Evolutionary conservation across 37 sponge, comb jelly and placozoan species (phyloP), one percentile per base, ranked within the genome.

Genomic region (Tethya wilhelma): DNA sequence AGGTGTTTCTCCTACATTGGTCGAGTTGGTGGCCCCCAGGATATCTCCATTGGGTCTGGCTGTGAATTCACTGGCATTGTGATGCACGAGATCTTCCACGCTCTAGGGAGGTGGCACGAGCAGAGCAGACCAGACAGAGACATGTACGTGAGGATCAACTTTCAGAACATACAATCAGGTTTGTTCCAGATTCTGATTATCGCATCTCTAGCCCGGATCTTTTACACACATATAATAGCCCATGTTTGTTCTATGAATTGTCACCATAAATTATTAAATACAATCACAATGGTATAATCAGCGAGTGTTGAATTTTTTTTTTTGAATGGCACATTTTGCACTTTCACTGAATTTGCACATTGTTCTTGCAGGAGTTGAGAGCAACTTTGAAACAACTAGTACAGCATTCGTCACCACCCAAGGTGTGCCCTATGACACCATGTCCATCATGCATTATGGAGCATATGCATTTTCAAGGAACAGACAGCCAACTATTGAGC

Each of bases 91-190:
- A 81, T 20, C 25, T 40, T 69, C n/a, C 69, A 69, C 23, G 69
- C 42, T 12, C 43, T 69, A 20, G 69, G 69, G n/a, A 64, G 94
- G 17, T 86, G 94, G 94, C 94, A 93, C 56, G 94, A 93, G 59
- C 94, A 93, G 59, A 89, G 94, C 79, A 73, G 94, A 74, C 87
- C 90, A 20, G 94, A 93, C 79, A 82, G 94, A 67, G 94, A 93
- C 44, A 56, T 14, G 23, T 89, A 60, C 53, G 79, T 93, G 23
- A 74, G 17, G 4, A 83, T 93, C 65, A 38, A 73, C 43, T 0
- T 6, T 8, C 62, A 81, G 0, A 93, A 89, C 73, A 73, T 93
- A 17, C 75, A 37, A 59, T 28, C 63, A 66, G 89, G 90, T 81
- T 71, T 26, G 69, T 14, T n/a, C n/a, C n/a, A 33, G 5, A 60